A percentile compares a stretch with the other conserved stretches of the same genome.
Evolutionary conservation across 2,888 invertebrate species (phyloP).

Genomic region (Chalcis sispes): DNA sequence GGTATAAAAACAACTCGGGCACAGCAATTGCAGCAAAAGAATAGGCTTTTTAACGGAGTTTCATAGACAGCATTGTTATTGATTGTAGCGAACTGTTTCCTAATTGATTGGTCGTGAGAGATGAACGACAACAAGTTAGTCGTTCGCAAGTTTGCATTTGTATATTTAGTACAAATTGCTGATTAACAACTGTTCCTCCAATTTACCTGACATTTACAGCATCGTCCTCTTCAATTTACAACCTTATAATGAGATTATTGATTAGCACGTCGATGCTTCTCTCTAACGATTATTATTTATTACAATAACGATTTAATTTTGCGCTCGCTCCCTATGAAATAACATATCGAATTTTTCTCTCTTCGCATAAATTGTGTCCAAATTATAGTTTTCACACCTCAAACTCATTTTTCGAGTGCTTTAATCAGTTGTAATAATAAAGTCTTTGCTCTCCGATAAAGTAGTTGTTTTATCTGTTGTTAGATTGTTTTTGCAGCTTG

Average conservation of each 20-base stretch:
- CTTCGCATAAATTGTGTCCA: not conserved
- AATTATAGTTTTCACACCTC: conserved; percentile 3
- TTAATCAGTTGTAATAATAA: no score
- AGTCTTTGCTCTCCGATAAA: no score
- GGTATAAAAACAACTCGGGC: conserved; percentile 40
- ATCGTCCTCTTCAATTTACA: not conserved
- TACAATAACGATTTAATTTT: conserved; percentile 35
- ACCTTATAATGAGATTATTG: conserved; percentile 33
- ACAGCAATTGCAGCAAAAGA: conserved; percentile 6
- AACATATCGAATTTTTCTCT: not conserved
- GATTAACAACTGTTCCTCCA: conserved; percentile 41
- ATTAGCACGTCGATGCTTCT: conserved; percentile 12
- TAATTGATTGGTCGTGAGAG: conserved; percentile 23
- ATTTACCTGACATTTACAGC: conserved; percentile 40
- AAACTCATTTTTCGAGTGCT: no score
- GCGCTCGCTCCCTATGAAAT: no score
- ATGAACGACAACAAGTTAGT: conserved; percentile 10
- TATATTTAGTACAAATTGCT: conserved; percentile 41
- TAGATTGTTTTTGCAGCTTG: no score
- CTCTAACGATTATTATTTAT: conserved; percentile 32
- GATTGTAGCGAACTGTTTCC: conserved; percentile 41
- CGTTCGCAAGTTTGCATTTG: no score
- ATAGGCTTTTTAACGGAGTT: conserved; percentile 19
- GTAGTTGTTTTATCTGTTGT: no score
- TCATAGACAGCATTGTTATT: conserved; percentile 18